Conservation (phyloP, 2,113 vertebrate genomes). For the Gobius niger region DNA sequence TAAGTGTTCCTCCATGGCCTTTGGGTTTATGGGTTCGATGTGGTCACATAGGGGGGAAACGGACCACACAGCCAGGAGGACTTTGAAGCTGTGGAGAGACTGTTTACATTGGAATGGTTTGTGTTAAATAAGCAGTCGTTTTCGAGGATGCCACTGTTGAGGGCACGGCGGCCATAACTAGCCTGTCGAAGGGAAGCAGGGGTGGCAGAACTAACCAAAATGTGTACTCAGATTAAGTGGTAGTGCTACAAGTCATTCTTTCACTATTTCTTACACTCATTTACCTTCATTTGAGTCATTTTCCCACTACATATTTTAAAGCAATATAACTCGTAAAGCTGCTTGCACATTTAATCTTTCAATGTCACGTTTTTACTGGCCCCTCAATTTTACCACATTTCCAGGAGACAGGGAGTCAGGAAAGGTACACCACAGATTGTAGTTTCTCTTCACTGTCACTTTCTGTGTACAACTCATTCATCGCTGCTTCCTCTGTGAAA, state of each 20-base stretch:
- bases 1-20: slow-evolving; percentile 2
- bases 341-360: neutral
- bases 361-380: neutral
- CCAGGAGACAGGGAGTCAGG: slow-evolving; percentile 43
- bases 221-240: neutral
- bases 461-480: slow-evolving; percentile 60
- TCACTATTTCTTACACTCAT: too few species aligned
- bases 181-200: neutral
- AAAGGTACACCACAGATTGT: slow-evolving; percentile 53
- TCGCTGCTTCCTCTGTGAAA: slow-evolving; percentile 64
- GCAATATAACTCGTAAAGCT: too few species aligned
- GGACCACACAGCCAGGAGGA: slow-evolving; percentile 44
- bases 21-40: slow-evolving; percentile 11
- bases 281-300: too few species aligned
- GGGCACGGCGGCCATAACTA: slow-evolving; percentile 6
- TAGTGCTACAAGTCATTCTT: neutral
- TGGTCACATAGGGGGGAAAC: slow-evolving; percentile 12
- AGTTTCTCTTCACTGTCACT: slow-evolving; percentile 51
- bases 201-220: neutral
- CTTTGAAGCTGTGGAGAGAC: slow-evolving; percentile 38
- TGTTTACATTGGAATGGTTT: slow-evolving; percentile 48
- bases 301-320: too few species aligned
- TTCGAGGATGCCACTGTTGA: slow-evolving; percentile 28
- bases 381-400: slow-evolving; percentile 10
- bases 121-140: slow-evolving; percentile 35